A percentile compares a stretch with the other conserved stretches of the same genome.
Conservation (phyloP, 1,140 invertebrate genomes). For the Polypedilum pembai region DNA sequence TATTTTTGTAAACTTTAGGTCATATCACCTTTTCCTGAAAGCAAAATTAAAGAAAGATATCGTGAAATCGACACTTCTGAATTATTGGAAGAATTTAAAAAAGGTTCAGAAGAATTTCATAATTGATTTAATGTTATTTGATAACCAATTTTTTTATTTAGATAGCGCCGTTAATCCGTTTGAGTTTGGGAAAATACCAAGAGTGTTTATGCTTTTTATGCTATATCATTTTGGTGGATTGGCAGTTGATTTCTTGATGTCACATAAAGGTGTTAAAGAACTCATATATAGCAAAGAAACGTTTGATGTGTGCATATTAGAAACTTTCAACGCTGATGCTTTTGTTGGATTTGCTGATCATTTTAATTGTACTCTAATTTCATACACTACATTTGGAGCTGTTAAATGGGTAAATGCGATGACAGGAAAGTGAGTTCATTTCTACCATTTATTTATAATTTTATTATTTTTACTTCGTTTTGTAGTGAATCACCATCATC, state of each 20-base stretch:
- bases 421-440: background rate
- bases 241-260: background rate
- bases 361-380: background rate
- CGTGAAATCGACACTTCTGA: slow-evolving; percentile 33
- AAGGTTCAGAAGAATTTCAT: background rate
- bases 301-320: background rate
- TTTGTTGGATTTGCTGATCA: background rate
- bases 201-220: background rate
- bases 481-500: slow-evolving; percentile 42
- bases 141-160: background rate
- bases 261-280: background rate
- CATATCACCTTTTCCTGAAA: slow-evolving; percentile 54
- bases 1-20: slow-evolving; percentile 35
- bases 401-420: background rate
- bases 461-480: background rate
- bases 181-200: background rate
- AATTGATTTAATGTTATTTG: background rate
- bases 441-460: background rate
- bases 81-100: background rate
- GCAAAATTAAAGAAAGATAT: slow-evolving; percentile 38
- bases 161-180: background rate
- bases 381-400: background rate
- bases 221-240: background rate
- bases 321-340: background rate
- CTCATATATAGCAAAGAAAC: background rate